Base-by-base conservation (phyloP, 2,113 vertebrate species). In the Dunckerocampus dactyliophorus region DNA sequence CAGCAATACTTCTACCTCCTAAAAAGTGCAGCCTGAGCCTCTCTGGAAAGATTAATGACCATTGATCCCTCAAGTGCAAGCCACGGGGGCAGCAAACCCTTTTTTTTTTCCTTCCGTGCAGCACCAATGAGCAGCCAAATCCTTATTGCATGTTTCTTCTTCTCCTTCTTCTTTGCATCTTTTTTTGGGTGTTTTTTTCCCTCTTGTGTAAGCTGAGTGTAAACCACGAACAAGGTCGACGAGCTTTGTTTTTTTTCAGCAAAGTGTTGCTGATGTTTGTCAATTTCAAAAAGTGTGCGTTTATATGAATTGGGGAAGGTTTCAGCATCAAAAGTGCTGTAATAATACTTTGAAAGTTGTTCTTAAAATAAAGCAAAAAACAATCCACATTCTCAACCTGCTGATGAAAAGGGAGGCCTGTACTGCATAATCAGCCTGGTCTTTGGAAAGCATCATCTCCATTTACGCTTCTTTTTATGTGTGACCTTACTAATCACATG, bases 1-100 rank as follows among this genome's bases (percentile, higher is more conserved):
- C 88, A 89, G 89, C 89, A 81, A 65, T 85, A 82, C 75, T 80
- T 79, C 66, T 68, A 66, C 61, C 72, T 62, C 67, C 58, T 71
- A 78, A 86, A 88, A 89, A 89, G 70, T 87, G 87, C 82, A 90
- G 70, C 82, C 75, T 17, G 72, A 69, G 76, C 72, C 71, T 80
- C 85, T 88, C 79, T 63, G 21, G 67, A 67, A 87, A 87, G 89
- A 90, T 91, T 90, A 89, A 91, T 89, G 88, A 85, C 77, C 87
- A 88, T 73, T 83, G 81, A 88, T 89, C 77, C 75, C 54, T 37
- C 48, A 46, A 37, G 73, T 82, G 75, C 74, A 81, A 88, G 78
- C 66, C 79, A 86, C 72, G 67, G 66, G 81, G 74, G 71, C 82
- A 76, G 75, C 80, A 75, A 61, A 71, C 67, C 48, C 79, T 59